Conservation (phyloP, 2,113 vertebrate genomes). For the Hiodon alosoides region DNA sequence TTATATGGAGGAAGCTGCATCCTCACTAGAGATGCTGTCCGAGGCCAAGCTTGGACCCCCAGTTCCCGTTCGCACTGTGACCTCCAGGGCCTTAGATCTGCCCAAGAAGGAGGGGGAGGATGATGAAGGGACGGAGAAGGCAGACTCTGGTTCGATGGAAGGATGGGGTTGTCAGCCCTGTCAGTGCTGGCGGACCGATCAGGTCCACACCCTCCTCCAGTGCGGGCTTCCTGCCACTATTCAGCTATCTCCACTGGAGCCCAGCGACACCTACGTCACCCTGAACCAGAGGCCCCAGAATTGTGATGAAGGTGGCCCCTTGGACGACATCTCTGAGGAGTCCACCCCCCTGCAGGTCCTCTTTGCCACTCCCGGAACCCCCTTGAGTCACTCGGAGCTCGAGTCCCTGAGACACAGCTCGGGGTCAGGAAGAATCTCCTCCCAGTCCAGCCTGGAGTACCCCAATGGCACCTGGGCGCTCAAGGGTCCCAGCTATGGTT, state of each 20-base stretch:
- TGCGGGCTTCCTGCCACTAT: conserved; percentile 33
- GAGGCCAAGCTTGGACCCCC: conserved; percentile 54
- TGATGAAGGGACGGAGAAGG: conserved; percentile 9
- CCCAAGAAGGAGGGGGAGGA: conserved; percentile 20
- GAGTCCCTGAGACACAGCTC: conserved; percentile 54
- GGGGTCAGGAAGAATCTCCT: conserved; percentile 48
- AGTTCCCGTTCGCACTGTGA: conserved; percentile 32
- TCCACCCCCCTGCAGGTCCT: conserved; percentile 45
- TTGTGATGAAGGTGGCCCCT: conserved; percentile 8
- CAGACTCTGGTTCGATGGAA: conserved; percentile 16
- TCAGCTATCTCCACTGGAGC: conserved; percentile 46
- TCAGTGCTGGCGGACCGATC: conserved; percentile 48
- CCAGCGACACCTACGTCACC: conserved; percentile 69
- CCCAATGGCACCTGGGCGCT: conserved; percentile 55
- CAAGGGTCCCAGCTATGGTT: conserved; percentile 59
- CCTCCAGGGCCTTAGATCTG: conserved; percentile 37
- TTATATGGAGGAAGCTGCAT: conserved; percentile 57
- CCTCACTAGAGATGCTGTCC: conserved; percentile 71
- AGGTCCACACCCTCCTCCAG: conserved; percentile 41
- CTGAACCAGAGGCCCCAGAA: conserved; percentile 53
- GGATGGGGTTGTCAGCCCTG: conserved; percentile 34
- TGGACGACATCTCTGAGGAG: conserved; percentile 49
- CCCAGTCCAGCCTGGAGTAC: conserved; percentile 69
- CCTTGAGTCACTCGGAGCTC: conserved; percentile 55
- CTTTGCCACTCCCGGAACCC: conserved; percentile 44